phyloP scores from a whole-genome alignment of 2,888 invertebrate species.

The Drosophila niveifrons region DNA sequence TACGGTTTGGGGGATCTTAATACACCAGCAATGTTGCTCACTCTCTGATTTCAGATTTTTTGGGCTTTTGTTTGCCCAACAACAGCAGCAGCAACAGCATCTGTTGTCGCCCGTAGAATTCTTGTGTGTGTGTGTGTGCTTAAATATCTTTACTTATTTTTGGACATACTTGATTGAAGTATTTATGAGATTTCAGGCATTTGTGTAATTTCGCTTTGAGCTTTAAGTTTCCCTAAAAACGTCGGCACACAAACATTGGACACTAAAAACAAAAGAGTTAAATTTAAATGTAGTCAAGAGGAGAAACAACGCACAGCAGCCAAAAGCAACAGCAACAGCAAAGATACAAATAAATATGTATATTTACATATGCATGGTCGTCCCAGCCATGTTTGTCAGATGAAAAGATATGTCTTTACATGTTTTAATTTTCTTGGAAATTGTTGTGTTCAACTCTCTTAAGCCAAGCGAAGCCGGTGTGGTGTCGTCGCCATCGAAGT shows the following conservation, averaged over 20 bases:
- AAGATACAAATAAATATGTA: conserved; percentile 48
- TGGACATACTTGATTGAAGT: conserved; percentile 82
- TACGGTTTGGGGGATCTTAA: conserved; percentile 41
- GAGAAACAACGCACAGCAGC: conserved; percentile 39
- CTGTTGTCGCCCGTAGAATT: conserved; percentile 52
- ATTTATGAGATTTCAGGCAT: conserved; percentile 83
- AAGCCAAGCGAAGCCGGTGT: conserved; percentile 16
- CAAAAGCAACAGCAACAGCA: conserved; percentile 25
- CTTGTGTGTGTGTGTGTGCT: conserved; percentile 50
- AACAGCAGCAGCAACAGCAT: conserved; percentile 33
- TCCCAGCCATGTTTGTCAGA: conserved; percentile 76
- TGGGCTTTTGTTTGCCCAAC: conserved; percentile 38
- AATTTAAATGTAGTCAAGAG: conserved; percentile 62
- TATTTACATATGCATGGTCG: conserved; percentile 67
- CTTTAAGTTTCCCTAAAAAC: conserved; percentile 60
- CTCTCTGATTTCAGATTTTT: conserved; percentile 40
- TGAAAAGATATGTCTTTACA: conserved; percentile 83
- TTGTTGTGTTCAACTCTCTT: conserved; percentile 76
- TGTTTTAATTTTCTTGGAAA: conserved; percentile 82
- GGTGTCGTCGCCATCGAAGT: conserved; percentile 2
- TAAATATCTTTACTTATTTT: conserved; percentile 79
- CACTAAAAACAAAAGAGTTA: conserved; percentile 64
- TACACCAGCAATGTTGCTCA: conserved; percentile 38
- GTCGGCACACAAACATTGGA: conserved; percentile 4
- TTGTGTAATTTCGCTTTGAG: conserved; percentile 79